Conservation (phyloP, 2,113 vertebrate species). For the Egretta garzetta region DNA sequence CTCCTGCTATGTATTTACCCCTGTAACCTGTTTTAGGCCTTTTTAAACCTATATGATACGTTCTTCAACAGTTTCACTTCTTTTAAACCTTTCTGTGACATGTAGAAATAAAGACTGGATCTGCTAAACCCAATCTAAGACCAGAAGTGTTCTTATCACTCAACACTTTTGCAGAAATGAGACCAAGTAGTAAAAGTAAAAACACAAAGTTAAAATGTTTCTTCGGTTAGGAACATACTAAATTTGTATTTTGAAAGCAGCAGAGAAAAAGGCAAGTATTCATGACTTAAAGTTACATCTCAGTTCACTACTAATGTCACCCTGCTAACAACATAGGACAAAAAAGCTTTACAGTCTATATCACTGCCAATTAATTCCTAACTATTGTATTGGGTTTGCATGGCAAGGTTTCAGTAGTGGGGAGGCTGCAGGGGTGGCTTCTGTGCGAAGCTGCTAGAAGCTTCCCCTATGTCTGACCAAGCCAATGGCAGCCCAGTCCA, state of each 20-base stretch:
- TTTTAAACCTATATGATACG: fast-evolving
- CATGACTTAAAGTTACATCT: not conserved
- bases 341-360: not conserved
- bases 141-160: not conserved
- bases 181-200: not conserved
- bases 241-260: not conserved
- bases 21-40: not conserved
- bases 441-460: too few relatives aligned
- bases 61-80: not conserved
- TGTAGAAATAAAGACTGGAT: not conserved
- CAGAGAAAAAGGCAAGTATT: not conserved
- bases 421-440: too few relatives aligned
- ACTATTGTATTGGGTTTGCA: too few relatives aligned
- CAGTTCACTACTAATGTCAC: not conserved
- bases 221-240: not conserved
- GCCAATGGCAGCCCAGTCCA: too few relatives aligned
- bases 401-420: too few relatives aligned
- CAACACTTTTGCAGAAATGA: not conserved
- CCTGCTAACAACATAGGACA: not conserved
- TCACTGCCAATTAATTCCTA: not conserved
- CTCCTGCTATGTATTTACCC: not conserved
- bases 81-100: not conserved
- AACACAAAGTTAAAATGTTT: not conserved
- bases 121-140: not conserved
- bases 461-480: too few relatives aligned